These are phyloP conservation scores for Lasioglossum zephyrum DNA, from an alignment of 2,888 invertebrate species.

Conservation along the genomic window DNA sequence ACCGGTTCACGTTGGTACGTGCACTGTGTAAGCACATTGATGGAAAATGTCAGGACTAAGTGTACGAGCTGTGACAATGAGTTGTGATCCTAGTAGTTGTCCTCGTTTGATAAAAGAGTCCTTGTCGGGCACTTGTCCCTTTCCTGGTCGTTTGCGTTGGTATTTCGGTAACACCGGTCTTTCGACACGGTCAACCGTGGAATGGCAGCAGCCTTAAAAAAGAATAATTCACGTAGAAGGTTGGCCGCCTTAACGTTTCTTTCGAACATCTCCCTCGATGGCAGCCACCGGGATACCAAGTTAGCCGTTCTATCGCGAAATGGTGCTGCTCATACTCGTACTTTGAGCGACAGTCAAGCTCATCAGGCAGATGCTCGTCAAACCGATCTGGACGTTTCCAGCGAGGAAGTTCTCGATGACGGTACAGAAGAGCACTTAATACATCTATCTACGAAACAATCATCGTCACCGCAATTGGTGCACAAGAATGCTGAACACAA, in stretches of 20 bases:
- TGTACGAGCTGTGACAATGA: constrained; percentile 77
- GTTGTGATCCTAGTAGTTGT: constrained; percentile 80
- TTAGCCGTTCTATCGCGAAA: constrained; percentile 85
- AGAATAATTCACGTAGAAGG: constrained; percentile 91
- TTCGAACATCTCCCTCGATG: constrained; percentile 97
- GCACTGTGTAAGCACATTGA: constrained; percentile 65
- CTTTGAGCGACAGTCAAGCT: constrained; percentile 71
- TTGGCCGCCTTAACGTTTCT: constrained; percentile 97
- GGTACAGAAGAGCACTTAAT: constrained; percentile 66
- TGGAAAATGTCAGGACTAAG: constrained; percentile 80
- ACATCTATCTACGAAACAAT: constrained; percentile 42
- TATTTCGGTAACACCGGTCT: constrained; percentile 50
- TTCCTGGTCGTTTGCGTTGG: constrained; percentile 54
- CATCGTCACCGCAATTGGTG: constrained; percentile 63
- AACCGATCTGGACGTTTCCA: constrained; percentile 68
- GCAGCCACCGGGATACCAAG: constrained; percentile 91
- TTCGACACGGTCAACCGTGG: constrained; percentile 66
- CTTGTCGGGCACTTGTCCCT: constrained; percentile 45
- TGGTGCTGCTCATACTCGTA: constrained; percentile 60
- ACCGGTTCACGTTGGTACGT: constrained; percentile 64
- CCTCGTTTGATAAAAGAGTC: constrained; percentile 67
- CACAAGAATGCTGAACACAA: constrained; percentile 80
- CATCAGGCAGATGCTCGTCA: constrained; percentile 64
- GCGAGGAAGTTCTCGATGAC: constrained; percentile 81
- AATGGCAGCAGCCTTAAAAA: constrained; percentile 86